phyloP scores from a whole-genome alignment of 2,888 invertebrate species.

The Dione juno region DNA sequence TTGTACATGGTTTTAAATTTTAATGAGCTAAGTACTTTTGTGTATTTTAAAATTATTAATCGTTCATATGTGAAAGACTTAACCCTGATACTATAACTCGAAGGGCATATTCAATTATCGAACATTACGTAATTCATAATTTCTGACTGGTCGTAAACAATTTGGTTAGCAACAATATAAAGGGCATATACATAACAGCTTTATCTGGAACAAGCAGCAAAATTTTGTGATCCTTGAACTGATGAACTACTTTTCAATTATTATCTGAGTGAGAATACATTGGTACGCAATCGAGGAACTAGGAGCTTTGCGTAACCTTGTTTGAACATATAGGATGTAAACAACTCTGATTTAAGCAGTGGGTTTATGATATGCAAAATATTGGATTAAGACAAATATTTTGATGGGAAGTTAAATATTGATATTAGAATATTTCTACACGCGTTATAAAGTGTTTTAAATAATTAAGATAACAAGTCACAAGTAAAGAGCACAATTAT shows the following conservation, averaged over 20 bases:
- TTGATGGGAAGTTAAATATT: slow-evolving; percentile 41
- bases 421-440: slow-evolving; percentile 27
- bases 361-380: slow-evolving; percentile 58
- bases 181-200: slow-evolving; percentile 55
- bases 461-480: slow-evolving; percentile 35
- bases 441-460: slow-evolving; percentile 30
- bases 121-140: slow-evolving; percentile 57
- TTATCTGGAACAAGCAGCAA: slow-evolving; percentile 39
- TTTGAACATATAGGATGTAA: slow-evolving; percentile 68
- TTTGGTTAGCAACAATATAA: slow-evolving; percentile 60
- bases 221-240: slow-evolving; percentile 44
- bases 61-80: slow-evolving; percentile 41
- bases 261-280: slow-evolving; percentile 52
- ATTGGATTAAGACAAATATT: slow-evolving; percentile 52
- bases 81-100: slow-evolving; percentile 56
- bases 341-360: slow-evolving; percentile 60
- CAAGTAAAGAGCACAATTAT: slow-evolving; percentile 29
- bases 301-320: slow-evolving; percentile 60
- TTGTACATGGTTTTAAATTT: neutral
- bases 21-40: neutral
- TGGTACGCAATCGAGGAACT: slow-evolving; percentile 46
- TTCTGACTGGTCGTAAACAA: slow-evolving; percentile 57
- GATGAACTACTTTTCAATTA: slow-evolving; percentile 43
- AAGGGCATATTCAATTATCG: slow-evolving; percentile 62
- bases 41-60: slow-evolving; percentile 36